Conservation (phyloP, 2,888 invertebrate species). For the Parnassius orleans region DNA sequence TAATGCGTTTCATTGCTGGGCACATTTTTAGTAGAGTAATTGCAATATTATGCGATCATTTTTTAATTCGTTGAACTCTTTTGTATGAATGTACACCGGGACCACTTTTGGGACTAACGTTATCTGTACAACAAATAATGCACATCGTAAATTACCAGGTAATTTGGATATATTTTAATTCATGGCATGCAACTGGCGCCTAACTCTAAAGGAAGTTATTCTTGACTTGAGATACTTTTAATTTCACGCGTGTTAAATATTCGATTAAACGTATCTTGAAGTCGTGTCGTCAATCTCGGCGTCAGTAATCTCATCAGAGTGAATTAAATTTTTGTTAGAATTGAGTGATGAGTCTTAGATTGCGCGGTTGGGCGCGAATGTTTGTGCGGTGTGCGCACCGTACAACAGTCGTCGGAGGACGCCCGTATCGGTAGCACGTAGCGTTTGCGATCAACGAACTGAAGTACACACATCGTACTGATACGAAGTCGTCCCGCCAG, state of each 20-base stretch:
- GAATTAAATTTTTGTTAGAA: constrained; percentile 38
- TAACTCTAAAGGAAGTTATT: background rate
- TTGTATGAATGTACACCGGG: constrained; percentile 42
- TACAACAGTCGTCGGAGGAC: constrained; percentile 51
- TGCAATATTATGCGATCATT: background rate
- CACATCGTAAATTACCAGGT: background rate
- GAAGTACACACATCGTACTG: constrained; percentile 14
- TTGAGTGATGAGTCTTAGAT: constrained; percentile 24
- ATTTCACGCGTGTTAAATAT: constrained; percentile 42
- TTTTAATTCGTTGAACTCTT: constrained; percentile 66
- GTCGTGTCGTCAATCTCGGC: constrained; percentile 35
- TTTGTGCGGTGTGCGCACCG: constrained; percentile 40
- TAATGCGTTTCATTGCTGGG: too few species aligned
- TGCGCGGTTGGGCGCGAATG: constrained; percentile 25
- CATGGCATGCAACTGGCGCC: background rate
- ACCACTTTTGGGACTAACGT: constrained; percentile 29
- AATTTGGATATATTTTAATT: constrained; percentile 1
- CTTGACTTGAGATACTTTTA: constrained; percentile 29
- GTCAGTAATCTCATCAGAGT: constrained; percentile 39
- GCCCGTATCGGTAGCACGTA: constrained; percentile 60
- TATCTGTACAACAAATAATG: constrained; percentile 21
- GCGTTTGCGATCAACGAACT: constrained; percentile 32
- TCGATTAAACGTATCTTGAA: constrained; percentile 36
- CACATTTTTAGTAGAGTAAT: too few species aligned
- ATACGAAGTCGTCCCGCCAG: constrained; percentile 27